Evolutionary conservation across 2,113 vertebrate species (phyloP), one percentile per base, ranked within the genome.

Genomic region (Spea bombifrons): DNA sequence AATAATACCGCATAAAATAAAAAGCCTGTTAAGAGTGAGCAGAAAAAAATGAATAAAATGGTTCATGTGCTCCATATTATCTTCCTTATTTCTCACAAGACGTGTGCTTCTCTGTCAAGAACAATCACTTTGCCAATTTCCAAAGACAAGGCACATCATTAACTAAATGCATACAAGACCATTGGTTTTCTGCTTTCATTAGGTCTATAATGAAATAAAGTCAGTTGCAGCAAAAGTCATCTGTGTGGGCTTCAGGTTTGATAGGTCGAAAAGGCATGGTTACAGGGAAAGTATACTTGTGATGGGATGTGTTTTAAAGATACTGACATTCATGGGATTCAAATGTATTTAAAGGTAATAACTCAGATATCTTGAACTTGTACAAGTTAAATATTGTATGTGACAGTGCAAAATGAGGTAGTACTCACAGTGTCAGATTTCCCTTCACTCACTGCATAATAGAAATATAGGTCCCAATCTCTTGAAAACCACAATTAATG

Each of bases 111-210:
- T 53, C 66, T 66, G 61, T 65, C 48, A 78, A 53, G 69, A 49
- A 66, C 30, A 66, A 46, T 78, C 30, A 49, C 47, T 9, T 16
- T 46, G 7, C 67, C 59, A 71, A 65, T 66, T 65, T 57, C 57
- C 69, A 66, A 45, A 66, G 76, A 72, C 59, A 78, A 64, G 76
- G 46, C 76, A 72, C 53, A 70, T 65, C 69, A 72, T 72, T 78
- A 73, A 49, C 66, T 72, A 72, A 78, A 55, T 64, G 46, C 44
- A 65, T 66, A 72, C 48, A 50, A 70, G 66, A 66, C 63, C 49
- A 55, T 55, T 8, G 17, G 0, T 61, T 71, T 77, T 78, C 48
- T 71, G 47, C 66, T 65, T 72, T 44, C 30, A 78, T 78, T 78
- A 72, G 45, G 30, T 65, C 71, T 16, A 49, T 55, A 65, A 71